Conservation (phyloP, 1,140 invertebrate species). For the Hypothenemus hampei region DNA sequence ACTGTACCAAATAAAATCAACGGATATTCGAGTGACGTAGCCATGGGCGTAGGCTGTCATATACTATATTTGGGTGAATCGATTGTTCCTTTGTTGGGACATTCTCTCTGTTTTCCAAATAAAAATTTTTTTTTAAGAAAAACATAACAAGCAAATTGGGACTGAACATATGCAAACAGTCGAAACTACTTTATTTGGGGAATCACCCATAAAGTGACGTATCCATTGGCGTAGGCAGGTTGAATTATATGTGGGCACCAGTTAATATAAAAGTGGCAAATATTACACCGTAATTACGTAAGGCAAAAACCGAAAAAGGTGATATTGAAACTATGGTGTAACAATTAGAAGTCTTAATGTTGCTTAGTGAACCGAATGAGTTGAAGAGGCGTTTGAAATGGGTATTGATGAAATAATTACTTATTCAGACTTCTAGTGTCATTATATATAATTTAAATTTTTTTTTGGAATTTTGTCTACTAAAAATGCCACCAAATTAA, state of each 20-base stretch:
- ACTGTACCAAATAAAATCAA: slow-evolving; percentile 13
- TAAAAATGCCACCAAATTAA: too few relatives aligned
- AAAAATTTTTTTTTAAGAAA: too few relatives aligned
- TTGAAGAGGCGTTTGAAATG: slow-evolving; percentile 19
- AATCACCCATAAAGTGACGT: slow-evolving; percentile 11
- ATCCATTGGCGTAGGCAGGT: slow-evolving; percentile 20
- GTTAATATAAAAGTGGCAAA: slow-evolving; percentile 22
- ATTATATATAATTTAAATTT: too few relatives aligned
- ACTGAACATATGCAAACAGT: too few relatives aligned
- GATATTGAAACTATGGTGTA: slow-evolving; percentile 19
- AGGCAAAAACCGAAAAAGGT: slow-evolving; percentile 21
- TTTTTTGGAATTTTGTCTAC: too few relatives aligned
- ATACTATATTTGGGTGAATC: neutral
- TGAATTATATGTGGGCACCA: slow-evolving; percentile 17
- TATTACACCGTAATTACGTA: slow-evolving; percentile 22
- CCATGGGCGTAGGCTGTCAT: slow-evolving; percentile 6
- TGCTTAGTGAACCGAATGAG: slow-evolving; percentile 14
- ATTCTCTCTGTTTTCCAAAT: too few relatives aligned
- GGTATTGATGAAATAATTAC: slow-evolving; percentile 12
- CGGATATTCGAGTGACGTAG: slow-evolving; percentile 17
- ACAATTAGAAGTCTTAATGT: slow-evolving; percentile 21
- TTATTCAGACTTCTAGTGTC: too few relatives aligned
- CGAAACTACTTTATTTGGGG: too few relatives aligned
- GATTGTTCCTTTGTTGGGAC: too few relatives aligned
- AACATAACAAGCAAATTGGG: too few relatives aligned